These are phyloP conservation scores for Ceyx melanurus DNA, from an alignment of 2,113 vertebrate genomes.

Conservation along the genomic window DNA sequence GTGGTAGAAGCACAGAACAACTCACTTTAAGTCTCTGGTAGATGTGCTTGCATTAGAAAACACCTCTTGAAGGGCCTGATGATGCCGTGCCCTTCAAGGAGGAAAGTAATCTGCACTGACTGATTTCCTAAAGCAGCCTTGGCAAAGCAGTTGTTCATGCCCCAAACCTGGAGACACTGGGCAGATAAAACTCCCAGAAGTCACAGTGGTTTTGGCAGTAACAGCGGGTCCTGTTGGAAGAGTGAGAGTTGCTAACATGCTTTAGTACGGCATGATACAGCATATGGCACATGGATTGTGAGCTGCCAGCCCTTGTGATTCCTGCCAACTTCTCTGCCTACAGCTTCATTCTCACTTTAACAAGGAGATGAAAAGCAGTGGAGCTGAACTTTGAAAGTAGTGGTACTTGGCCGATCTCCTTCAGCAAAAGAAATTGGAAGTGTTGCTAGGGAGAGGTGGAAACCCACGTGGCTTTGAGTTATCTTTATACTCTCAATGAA, in stretches of 20 bases:
- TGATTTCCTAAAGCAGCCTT: neutral
- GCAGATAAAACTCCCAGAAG: neutral
- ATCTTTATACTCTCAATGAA: neutral
- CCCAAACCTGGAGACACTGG: neutral
- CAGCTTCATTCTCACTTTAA: neutral
- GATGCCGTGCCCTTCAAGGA: neutral
- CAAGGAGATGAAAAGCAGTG: neutral
- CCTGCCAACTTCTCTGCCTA: slow-evolving; percentile 9
- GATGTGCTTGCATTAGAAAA: neutral
- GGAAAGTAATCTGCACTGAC: neutral
- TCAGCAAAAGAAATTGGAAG: neutral
- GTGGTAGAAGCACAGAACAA: neutral
- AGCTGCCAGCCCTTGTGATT: neutral
- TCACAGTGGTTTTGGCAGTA: neutral
- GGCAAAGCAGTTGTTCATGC: no score
- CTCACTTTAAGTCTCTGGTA: neutral
- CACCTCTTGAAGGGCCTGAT: neutral
- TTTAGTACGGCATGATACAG: accelerated
- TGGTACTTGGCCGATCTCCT: neutral
- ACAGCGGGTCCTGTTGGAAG: neutral
- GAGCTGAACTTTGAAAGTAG: neutral
- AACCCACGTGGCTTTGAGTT: neutral
- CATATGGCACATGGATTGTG: neutral
- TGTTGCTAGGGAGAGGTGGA: neutral
- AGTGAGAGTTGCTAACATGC: neutral